Base-by-base conservation (phyloP, 2,888 invertebrate species). In the Machimus atricapillus region DNA sequence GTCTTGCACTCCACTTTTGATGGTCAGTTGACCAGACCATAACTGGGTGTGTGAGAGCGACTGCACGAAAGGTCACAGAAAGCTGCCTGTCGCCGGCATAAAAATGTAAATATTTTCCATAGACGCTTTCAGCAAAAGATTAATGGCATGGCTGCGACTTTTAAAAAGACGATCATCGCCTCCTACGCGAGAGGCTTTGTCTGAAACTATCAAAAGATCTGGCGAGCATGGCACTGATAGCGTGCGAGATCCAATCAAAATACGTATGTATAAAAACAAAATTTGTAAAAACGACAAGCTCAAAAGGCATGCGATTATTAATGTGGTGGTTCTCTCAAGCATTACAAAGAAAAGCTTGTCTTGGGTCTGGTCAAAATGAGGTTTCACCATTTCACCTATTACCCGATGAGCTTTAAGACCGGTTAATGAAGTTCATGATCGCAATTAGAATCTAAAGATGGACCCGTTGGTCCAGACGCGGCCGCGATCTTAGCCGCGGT, bases 361-460 rank as follows among this genome's bases (percentile, higher is more conserved):
- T 27, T 9, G 66, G 66, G 82, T 82, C 82, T 19, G 58, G 58
- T 8, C n/a, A 34, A 56, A 27, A 16, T 19, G 8, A 82, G 40
- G 23, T 58, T 58, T 8, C 40, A 8, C 37, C 0, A 46, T 58
- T 5, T 81, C 81, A 82, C 66, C 82, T 82, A 66, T 6, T 40
- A 12, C 6, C n/a, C 82, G 14, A 3, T 1, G 37, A 82, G 58
- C 82, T 82, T 82, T 23, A n/a, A 14, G 58, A 82, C 66, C 82
- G 40, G 82, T 66, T 82, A 82, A 82, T 58, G 58, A 37, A 66
- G 82, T 82, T 82, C 82, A 34, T 40, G 66, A 66, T 66, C 58
- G 52, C 37, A 82, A 82, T 82, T 82, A 66, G 66, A 58, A 58
- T 16, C 58, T 58, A 58, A 58, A 58, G 19, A 66, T 23, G 27